Evolutionary conservation across 2,113 vertebrate species (phyloP).

Genomic region (Colossoma macropomum): DNA sequence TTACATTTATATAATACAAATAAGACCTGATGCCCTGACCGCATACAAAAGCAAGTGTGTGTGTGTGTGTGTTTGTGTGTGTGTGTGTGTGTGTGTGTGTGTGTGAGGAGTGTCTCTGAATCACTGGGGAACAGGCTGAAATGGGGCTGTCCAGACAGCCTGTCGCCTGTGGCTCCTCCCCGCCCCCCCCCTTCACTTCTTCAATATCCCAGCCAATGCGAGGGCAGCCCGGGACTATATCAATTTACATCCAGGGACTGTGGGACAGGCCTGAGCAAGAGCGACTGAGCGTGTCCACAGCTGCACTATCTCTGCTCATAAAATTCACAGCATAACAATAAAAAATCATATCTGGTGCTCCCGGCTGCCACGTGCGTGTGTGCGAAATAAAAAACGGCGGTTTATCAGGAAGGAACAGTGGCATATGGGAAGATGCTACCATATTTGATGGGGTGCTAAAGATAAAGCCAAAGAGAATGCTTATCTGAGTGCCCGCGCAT

Average conservation of each 20-base stretch:
- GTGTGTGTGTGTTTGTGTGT: no score
- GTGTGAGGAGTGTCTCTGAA: conserved; percentile 4
- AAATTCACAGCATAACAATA: conserved; percentile 41
- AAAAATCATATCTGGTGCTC: conserved; percentile 32
- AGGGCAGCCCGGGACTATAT: conserved; percentile 49
- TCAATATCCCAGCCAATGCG: conserved; percentile 64
- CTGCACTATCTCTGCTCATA: conserved; percentile 37
- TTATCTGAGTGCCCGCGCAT: conserved; percentile 22
- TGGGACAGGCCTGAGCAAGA: conserved; percentile 38
- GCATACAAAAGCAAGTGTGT: no score
- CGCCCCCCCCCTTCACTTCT: conserved; percentile 61
- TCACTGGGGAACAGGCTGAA: conserved; percentile 46
- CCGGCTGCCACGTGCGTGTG: conserved; percentile 32
- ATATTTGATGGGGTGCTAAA: conserved; percentile 18
- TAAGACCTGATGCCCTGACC: no score
- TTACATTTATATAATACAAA: no score
- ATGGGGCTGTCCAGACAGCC: conserved; percentile 74
- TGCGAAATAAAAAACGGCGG: conserved; percentile 26
- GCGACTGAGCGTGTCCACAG: conserved; percentile 30
- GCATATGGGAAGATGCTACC: conserved; percentile 12
- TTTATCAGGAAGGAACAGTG: conserved; percentile 37
- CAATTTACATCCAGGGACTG: conserved; percentile 55
- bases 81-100: conserved; percentile 1
- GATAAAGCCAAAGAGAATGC: conserved; percentile 30
- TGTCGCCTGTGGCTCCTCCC: conserved; percentile 71